Evolutionary conservation across 30 jellyfish, hydroid and myxozoan species (phyloP).

Genomic region (Haliclystus octoradiatus): DNA sequence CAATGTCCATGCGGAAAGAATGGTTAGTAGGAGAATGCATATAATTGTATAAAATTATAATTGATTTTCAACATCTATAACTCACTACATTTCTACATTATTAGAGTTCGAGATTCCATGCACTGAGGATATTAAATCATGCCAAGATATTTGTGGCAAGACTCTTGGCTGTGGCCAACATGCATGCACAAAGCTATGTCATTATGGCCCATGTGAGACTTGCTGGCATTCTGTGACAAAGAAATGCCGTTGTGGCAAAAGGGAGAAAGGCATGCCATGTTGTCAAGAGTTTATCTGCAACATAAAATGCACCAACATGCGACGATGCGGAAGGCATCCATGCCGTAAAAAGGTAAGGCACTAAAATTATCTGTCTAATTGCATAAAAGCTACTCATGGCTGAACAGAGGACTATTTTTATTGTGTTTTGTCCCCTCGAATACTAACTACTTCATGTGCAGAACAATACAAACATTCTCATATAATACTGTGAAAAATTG

Average conservation of each 20-base stretch:
- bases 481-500: too few species aligned
- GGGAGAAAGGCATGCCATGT: constrained; percentile 72
- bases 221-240: constrained; percentile 58
- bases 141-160: constrained; percentile 84
- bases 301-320: constrained; percentile 49
- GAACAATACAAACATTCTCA: too few species aligned
- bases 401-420: too few species aligned
- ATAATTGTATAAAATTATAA: background rate
- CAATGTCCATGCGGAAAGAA: constrained; percentile 92
- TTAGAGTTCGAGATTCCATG: constrained; percentile 69
- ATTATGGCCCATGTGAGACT: constrained; percentile 83
- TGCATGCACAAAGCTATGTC: constrained; percentile 68
- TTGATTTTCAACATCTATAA: background rate
- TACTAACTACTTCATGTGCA: too few species aligned
- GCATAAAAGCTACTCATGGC: too few species aligned
- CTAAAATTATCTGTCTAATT: too few species aligned
- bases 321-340: constrained; percentile 77
- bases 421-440: too few species aligned
- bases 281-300: constrained; percentile 63
- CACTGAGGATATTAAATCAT: constrained; percentile 62
- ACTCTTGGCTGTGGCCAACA: constrained; percentile 66
- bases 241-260: constrained; percentile 69
- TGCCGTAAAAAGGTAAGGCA: constrained; percentile 83
- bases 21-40: constrained; percentile 22
- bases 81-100: background rate